A percentile compares a stretch with the other conserved stretches of the same genome.
Evolutionary conservation across 1,140 invertebrate species (phyloP).

Genomic region (Drosophila fuyamai): DNA sequence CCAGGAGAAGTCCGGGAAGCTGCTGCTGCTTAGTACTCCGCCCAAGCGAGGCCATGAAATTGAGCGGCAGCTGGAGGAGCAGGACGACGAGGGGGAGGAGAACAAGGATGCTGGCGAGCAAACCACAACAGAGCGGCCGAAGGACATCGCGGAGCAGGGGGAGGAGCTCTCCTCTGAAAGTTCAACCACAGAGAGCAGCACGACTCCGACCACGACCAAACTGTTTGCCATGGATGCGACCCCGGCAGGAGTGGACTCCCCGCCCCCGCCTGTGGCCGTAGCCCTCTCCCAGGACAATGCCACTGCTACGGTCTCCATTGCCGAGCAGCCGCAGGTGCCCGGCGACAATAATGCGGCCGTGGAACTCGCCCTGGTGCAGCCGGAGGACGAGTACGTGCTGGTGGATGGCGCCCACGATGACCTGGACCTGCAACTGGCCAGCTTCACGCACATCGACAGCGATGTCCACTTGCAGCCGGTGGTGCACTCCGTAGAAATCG

Average conservation of each 20-base stretch:
- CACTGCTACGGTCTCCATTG: constrained; percentile 59
- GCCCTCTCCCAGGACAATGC: constrained; percentile 60
- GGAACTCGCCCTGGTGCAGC: constrained; percentile 67
- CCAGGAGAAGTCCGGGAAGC: constrained; percentile 58
- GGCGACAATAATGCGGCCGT: constrained; percentile 67
- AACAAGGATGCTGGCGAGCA: constrained; percentile 19
- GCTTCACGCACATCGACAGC: constrained; percentile 77
- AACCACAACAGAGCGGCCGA: constrained; percentile 37
- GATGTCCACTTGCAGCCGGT: constrained; percentile 75
- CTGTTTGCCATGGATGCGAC: constrained; percentile 74
- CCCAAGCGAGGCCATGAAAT: constrained; percentile 57
- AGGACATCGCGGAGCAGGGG: constrained; percentile 4
- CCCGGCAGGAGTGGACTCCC: constrained; percentile 34
- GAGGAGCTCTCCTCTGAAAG: constrained; percentile 7
- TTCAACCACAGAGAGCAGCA: constrained; percentile 39
- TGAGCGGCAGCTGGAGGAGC: constrained; percentile 62
- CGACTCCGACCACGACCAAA: constrained; percentile 56
- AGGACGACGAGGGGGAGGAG: constrained; percentile 59
- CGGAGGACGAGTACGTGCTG: constrained; percentile 76
- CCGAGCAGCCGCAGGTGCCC: constrained; percentile 61
- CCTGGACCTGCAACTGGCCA: constrained; percentile 63
- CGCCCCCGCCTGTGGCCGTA: constrained; percentile 55
- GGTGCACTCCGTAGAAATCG: constrained; percentile 79
- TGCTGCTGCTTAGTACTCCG: constrained; percentile 72
- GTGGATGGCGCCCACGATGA: constrained; percentile 61